Conservation (phyloP, 2,113 vertebrate species). For the Otolemur garnettii region DNA sequence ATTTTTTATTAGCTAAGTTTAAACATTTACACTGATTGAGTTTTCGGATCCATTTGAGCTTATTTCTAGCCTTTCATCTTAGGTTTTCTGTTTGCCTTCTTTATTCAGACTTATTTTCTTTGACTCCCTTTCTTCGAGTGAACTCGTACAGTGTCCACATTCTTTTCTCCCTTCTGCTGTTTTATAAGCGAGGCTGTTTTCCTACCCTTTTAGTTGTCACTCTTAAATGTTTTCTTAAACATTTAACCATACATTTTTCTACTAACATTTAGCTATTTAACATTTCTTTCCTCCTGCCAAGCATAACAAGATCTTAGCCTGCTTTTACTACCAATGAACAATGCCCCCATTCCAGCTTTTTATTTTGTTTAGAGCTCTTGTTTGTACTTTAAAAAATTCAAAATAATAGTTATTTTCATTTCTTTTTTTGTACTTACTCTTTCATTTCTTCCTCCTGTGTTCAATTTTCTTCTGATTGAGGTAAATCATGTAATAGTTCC, state of each 20-base stretch:
- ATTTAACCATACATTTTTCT: conserved; percentile 39
- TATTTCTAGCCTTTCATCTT: conserved; percentile 26
- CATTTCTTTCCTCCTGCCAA: conserved; percentile 48
- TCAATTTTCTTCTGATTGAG: conserved; percentile 41
- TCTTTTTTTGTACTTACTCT: not conserved
- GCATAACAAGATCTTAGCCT: not conserved
- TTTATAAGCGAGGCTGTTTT: conserved; percentile 28
- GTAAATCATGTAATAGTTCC: conserved; percentile 43
- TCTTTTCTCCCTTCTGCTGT: not conserved
- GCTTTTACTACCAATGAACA: not conserved
- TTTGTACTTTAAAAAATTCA: not conserved
- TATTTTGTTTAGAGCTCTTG: not conserved
- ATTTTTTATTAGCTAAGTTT: conserved; percentile 47
- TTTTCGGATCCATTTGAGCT: not conserved
- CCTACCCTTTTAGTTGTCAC: conserved; percentile 25
- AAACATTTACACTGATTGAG: not conserved
- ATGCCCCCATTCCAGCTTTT: not conserved
- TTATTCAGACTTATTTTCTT: conserved; percentile 52
- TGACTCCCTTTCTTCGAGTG: not conserved
- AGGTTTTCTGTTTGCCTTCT: conserved; percentile 23
- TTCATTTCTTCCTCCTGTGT: not conserved
- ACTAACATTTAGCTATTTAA: not conserved
- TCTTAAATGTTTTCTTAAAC: conserved; percentile 58
- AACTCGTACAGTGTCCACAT: not conserved
- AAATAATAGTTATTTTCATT: not conserved